phyloP scores from a whole-genome alignment of 2,888 invertebrate species.

The Sthenelais limicola region DNA sequence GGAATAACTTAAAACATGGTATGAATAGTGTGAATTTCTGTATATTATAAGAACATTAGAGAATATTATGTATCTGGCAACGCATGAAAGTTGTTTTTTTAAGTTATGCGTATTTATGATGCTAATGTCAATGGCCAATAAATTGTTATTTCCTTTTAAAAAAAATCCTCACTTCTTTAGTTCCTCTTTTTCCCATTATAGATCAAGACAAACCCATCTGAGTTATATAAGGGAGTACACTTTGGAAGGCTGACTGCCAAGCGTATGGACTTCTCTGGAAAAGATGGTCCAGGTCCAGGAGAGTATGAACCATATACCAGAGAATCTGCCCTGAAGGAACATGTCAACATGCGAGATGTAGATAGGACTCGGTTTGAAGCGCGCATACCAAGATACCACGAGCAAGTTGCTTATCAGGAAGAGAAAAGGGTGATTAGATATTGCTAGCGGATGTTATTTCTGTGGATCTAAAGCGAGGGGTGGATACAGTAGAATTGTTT shows the following conservation, averaged over 20 bases:
- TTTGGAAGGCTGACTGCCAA: slow-evolving; percentile 68
- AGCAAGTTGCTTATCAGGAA: slow-evolving; percentile 62
- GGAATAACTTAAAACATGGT: too few species aligned
- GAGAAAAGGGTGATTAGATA: slow-evolving; percentile 65
- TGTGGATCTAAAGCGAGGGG: too few species aligned
- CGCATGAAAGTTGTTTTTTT: too few species aligned
- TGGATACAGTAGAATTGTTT: background rate
- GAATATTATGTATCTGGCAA: too few species aligned
- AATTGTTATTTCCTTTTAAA: too few species aligned
- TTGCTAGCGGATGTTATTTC: too few species aligned
- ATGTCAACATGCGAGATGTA: slow-evolving; percentile 54
- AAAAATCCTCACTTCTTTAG: too few species aligned
- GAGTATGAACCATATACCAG: slow-evolving; percentile 67
- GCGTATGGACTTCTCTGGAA: slow-evolving; percentile 62
- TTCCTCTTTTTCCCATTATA: slow-evolving; percentile 41
- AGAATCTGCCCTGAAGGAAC: slow-evolving; percentile 45
- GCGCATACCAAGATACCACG: slow-evolving; percentile 69
- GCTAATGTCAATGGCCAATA: too few species aligned
- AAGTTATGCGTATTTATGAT: too few species aligned
- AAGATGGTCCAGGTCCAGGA: slow-evolving; percentile 69
- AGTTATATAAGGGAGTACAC: slow-evolving; percentile 66
- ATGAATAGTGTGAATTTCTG: too few species aligned
- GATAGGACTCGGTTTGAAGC: slow-evolving; percentile 61
- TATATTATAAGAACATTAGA: too few species aligned
- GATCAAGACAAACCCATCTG: slow-evolving; percentile 58